A percentile compares a stretch with the other conserved stretches of the same genome.
Conservation (phyloP, 2,113 vertebrate species). For the Hepsetus odoe region DNA sequence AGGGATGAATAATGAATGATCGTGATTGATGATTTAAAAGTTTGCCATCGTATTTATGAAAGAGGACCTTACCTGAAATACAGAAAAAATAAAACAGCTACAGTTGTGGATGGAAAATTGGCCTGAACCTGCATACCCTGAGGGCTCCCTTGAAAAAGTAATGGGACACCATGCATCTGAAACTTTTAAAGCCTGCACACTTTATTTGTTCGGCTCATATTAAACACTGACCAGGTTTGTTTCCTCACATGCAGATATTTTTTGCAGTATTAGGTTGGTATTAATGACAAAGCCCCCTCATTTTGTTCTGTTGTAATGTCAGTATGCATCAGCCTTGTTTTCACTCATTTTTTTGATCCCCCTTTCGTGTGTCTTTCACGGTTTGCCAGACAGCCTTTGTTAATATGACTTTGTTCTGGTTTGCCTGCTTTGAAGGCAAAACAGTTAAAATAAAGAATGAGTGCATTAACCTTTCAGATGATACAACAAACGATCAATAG, state of each 20-base stretch:
- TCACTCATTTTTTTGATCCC: neutral
- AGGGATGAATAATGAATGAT: conserved; percentile 41
- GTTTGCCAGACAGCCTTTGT: neutral
- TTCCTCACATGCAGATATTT: neutral
- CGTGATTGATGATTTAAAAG: conserved; percentile 19
- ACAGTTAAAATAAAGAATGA: too few species aligned
- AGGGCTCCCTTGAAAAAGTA: too few species aligned
- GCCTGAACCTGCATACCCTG: neutral
- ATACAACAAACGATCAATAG: too few species aligned
- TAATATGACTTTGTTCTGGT: neutral
- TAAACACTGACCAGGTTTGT: too few species aligned
- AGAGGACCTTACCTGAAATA: neutral
- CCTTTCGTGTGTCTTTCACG: neutral
- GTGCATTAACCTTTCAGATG: too few species aligned
- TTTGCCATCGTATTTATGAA: neutral
- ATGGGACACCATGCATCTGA: neutral
- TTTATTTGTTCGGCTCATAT: too few species aligned
- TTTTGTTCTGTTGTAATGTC: neutral
- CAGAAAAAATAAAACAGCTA: neutral
- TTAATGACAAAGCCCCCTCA: neutral
- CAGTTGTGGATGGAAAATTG: neutral
- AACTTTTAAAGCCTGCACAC: too few species aligned
- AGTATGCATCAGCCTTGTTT: neutral
- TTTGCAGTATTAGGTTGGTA: neutral
- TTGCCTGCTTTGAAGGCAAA: too few species aligned